Base-by-base conservation (phyloP, 2,797 vertebrate species). In the Picus viridis region DNA sequence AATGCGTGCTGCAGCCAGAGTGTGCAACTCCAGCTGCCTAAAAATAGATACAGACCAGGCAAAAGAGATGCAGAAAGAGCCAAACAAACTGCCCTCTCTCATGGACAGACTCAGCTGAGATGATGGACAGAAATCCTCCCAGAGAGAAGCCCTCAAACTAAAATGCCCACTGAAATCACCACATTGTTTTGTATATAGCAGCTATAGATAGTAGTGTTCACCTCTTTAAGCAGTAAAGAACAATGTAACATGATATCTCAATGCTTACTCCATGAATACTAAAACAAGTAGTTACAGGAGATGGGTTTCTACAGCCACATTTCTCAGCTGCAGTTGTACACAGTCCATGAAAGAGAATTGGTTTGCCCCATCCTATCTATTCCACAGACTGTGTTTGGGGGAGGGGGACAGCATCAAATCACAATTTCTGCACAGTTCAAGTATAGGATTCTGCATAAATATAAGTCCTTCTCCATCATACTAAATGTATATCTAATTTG, bases 281-380 rank as follows among this genome's bases (percentile, higher is more conserved):
- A 57, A 36, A 41, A 78, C 63, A 27, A 39, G 56, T 22, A 73
- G 47, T 34, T 63, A 36, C 9, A 45, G 51, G 49, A 67, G 58
- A 41, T 18, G 26, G 11, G 26, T 7, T 88, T 72, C 54, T 59
- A 30, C 23, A 67, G 53, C 32, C 32, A 47, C 18, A 15, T 63
- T 70, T 75, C 58, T 81, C 39, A 59, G 22, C 1, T 29, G 11
- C 2, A 0, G 34, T 19, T 72, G 27, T 15, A 56, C 0, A 0
- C 16, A 56, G 27, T 51, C n/a, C 39, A 3, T 30, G 5, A 43
- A 58, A 47, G 29, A 62, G 24, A 64, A 36, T 7, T 23, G 5
- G 4, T 61, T 58, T 70, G 23, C 12, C n/a, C 51, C 36, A 47
- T 39, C 12, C 39, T 39, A 76, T 57, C 22, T 58, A 16, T 39